Evolutionary conservation across 2,113 vertebrate genomes (phyloP), one percentile per base, ranked within the genome.

Genomic region (Fregetta grallaria): DNA sequence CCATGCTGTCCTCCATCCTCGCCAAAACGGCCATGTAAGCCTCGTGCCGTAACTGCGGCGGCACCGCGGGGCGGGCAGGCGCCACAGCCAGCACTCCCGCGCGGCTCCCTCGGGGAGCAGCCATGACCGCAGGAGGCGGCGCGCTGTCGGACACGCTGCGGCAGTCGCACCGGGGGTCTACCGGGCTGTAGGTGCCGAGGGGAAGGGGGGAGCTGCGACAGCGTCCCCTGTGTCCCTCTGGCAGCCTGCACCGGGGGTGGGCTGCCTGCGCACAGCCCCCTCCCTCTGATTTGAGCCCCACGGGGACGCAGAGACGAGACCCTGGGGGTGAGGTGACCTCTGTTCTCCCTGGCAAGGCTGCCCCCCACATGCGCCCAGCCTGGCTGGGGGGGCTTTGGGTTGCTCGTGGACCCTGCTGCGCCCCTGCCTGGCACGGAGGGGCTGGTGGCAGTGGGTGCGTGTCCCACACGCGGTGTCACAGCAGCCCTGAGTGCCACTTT

Each of bases 1-100:
- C 99, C 25, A 98, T 99, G 85, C 98, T 99, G 14, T 99, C 99
- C n/a, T 99, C 98, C 84, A 99, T 99, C 97, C 98, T 99, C 1
- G 98, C 98, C 90, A 99, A 99, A 97, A 99, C 99, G 3, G 99
- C 99, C 94, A 99, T 99, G 99, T 99, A 96, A 98, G 99, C 79
- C 80, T 30, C 3, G 2, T 13, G 22, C 52, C 0, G 2, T 23
- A 15, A 8, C 56, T 0, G 3, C 30, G 2, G 2, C 2, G 9
- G 26, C 61, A 20, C 40, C 2, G 40, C 5, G 9, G 63, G 40
- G 63, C 7, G 3, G 38, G 27, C 36, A 7, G 45, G 45, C 45
- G 45, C 45, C 18, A 45, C 18, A 47, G 45, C 45, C 45, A 45
- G 45, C 45, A 17, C 45, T 19, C 45, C 45, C 45, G 17, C 45